Conservation (phyloP, 1,140 invertebrate species). For the Physella acuta region DNA sequence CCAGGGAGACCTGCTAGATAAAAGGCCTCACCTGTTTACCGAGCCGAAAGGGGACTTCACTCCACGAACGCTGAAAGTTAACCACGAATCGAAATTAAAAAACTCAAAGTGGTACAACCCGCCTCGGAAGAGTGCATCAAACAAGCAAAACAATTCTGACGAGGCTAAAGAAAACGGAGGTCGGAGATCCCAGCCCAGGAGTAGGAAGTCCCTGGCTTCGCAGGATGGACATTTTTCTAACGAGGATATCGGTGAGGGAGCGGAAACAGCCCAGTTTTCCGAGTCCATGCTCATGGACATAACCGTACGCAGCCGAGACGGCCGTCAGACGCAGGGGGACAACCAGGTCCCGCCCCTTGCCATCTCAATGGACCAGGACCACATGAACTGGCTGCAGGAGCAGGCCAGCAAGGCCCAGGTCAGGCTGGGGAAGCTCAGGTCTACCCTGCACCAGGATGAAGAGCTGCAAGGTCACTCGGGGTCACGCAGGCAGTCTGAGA, state of each 20-base stretch:
- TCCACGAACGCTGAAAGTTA: slow-evolving; percentile 52
- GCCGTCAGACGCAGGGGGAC: slow-evolving; percentile 27
- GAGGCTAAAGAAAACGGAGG: neutral
- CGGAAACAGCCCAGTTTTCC: slow-evolving; percentile 28
- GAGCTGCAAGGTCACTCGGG: neutral
- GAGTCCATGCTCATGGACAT: slow-evolving; percentile 52
- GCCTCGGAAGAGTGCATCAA: slow-evolving; percentile 27
- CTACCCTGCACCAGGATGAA: slow-evolving; percentile 15
- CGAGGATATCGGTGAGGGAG: slow-evolving; percentile 1
- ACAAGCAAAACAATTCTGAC: neutral
- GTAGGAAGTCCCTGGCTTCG: neutral
- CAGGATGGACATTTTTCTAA: neutral
- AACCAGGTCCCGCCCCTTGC: slow-evolving; percentile 49
- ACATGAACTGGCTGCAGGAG: slow-evolving; percentile 55
- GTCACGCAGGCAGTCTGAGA: neutral
- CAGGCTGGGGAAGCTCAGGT: slow-evolving; percentile 21
- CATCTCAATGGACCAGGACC: slow-evolving; percentile 56
- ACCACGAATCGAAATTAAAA: slow-evolving; percentile 47
- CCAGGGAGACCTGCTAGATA: slow-evolving; percentile 53
- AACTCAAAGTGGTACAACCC: slow-evolving; percentile 54
- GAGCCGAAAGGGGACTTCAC: slow-evolving; percentile 55
- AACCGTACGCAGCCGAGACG: slow-evolving; percentile 52
- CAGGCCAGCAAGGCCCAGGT: slow-evolving; percentile 46
- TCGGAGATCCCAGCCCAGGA: neutral
- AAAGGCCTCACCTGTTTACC: slow-evolving; percentile 49